These are phyloP conservation scores for Hydriomena furcata DNA, from an alignment of 2,888 invertebrate genomes.

Conservation along the genomic window DNA sequence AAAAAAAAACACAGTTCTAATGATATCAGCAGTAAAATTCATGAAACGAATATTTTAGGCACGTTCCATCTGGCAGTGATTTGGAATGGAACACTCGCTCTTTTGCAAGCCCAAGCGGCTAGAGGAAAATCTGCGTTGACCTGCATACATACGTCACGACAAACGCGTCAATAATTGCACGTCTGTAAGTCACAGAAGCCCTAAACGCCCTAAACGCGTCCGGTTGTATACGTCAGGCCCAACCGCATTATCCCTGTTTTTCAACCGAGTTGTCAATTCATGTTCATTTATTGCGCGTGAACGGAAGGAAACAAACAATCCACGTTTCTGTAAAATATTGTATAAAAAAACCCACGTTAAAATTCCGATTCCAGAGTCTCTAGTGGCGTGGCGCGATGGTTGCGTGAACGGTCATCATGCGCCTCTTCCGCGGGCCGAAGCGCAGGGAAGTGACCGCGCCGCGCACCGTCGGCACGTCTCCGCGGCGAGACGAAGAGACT, in stretches of 20 bases:
- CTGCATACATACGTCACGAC: too few relatives aligned
- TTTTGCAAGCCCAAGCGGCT: background rate
- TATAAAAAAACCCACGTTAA: constrained; percentile 2
- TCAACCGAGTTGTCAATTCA: background rate
- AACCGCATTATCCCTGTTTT: constrained; percentile 1
- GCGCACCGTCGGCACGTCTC: constrained; percentile 74
- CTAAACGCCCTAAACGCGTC: too few relatives aligned
- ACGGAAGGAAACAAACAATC: constrained; percentile 1
- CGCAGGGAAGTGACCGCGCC: constrained; percentile 85
- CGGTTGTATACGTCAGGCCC: background rate
- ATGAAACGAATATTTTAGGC: constrained; percentile 3
- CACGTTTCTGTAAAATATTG: background rate
- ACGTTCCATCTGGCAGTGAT: constrained; percentile 1
- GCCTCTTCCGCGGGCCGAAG: constrained; percentile 86
- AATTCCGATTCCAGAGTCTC: constrained; percentile 37
- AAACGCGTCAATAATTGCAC: background rate
- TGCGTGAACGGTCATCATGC: constrained; percentile 83
- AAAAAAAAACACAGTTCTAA: too few relatives aligned
- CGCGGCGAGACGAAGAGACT: constrained; percentile 74
- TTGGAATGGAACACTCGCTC: constrained; percentile 1
- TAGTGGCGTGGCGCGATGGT: constrained; percentile 70
- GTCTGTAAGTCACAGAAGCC: background rate
- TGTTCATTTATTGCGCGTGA: constrained; percentile 1
- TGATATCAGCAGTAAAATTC: background rate
- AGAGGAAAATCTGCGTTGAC: too few relatives aligned